A percentile compares a stretch with the other conserved stretches of the same genome.
Conservation (phyloP, 2,888 invertebrate genomes). For the Sesamia inferens region DNA sequence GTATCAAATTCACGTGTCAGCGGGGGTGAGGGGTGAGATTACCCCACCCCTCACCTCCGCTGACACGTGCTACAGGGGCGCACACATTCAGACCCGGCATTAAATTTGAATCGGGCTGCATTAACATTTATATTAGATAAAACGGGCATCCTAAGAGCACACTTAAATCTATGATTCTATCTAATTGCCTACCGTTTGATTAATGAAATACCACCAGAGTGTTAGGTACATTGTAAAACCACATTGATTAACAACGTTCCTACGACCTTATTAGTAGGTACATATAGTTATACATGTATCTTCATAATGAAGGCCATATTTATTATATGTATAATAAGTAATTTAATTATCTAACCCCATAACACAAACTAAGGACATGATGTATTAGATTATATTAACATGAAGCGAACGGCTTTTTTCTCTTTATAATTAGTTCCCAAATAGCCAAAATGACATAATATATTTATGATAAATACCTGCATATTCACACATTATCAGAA, state of each 20-base stretch:
- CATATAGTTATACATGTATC: conserved; percentile 18
- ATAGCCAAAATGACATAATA: neutral
- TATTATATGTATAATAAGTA: conserved; percentile 2
- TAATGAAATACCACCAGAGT: conserved; percentile 53
- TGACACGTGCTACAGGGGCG: too few species aligned
- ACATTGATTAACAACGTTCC: conserved; percentile 23
- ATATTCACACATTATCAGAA: conserved; percentile 1
- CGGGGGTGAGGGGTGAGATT: neutral
- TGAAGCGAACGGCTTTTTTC: conserved; percentile 5
- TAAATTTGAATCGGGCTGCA: neutral
- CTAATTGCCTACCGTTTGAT: conserved; percentile 37
- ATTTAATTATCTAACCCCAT: conserved; percentile 21
- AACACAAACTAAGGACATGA: neutral
- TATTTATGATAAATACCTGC: conserved; percentile 8
- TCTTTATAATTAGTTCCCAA: neutral
- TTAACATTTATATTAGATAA: conserved; percentile 33
- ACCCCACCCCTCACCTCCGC: too few species aligned
- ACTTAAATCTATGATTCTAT: conserved; percentile 47
- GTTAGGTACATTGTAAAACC: conserved; percentile 15
- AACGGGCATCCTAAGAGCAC: conserved; percentile 43
- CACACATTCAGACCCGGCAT: neutral
- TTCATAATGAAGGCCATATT: conserved; percentile 15
- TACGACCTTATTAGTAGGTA: conserved; percentile 14
- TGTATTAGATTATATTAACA: neutral
- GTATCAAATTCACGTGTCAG: neutral